These are phyloP conservation scores for Caradrina clavipalpis DNA, from an alignment of 2,888 invertebrate species.

Conservation along the genomic window DNA sequence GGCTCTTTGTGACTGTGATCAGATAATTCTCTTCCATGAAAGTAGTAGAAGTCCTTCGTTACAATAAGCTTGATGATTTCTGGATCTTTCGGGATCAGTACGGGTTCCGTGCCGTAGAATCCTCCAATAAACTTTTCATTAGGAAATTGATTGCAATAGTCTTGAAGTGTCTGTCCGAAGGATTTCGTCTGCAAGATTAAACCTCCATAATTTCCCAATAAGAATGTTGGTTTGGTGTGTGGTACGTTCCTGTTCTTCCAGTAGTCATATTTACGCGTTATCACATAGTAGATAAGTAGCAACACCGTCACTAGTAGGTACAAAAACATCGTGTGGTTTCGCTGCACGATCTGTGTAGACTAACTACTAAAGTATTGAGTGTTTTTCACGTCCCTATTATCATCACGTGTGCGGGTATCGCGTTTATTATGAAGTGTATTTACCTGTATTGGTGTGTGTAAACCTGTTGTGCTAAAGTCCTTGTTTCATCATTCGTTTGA, in stretches of 20 bases:
- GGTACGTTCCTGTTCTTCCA: slow-evolving; percentile 69
- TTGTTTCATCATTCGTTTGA: background rate
- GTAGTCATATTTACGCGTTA: slow-evolving; percentile 59
- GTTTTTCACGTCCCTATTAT: background rate
- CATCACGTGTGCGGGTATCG: background rate
- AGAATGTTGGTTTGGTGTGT: slow-evolving; percentile 56
- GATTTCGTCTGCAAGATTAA: slow-evolving; percentile 60
- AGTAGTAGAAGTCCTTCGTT: slow-evolving; percentile 73
- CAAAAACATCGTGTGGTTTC: slow-evolving; percentile 36
- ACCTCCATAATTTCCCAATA: slow-evolving; percentile 71
- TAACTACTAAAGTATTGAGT: background rate
- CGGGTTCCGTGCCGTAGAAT: slow-evolving; percentile 72
- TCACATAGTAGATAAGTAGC: slow-evolving; percentile 42
- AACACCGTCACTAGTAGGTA: slow-evolving; percentile 23
- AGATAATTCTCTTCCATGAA: slow-evolving; percentile 69
- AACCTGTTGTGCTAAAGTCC: slow-evolving; percentile 9
- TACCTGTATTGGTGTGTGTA: slow-evolving; percentile 17
- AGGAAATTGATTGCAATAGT: slow-evolving; percentile 68
- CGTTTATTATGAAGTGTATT: background rate
- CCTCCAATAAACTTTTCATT: slow-evolving; percentile 71
- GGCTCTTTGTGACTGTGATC: slow-evolving; percentile 57
- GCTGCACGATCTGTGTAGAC: slow-evolving; percentile 17
- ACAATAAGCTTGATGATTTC: slow-evolving; percentile 71
- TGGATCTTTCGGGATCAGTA: slow-evolving; percentile 71
- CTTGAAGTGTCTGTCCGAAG: slow-evolving; percentile 47